Evolutionary conservation across 2,888 invertebrate genomes (phyloP).

Genomic region (Chloroclysta siterata): DNA sequence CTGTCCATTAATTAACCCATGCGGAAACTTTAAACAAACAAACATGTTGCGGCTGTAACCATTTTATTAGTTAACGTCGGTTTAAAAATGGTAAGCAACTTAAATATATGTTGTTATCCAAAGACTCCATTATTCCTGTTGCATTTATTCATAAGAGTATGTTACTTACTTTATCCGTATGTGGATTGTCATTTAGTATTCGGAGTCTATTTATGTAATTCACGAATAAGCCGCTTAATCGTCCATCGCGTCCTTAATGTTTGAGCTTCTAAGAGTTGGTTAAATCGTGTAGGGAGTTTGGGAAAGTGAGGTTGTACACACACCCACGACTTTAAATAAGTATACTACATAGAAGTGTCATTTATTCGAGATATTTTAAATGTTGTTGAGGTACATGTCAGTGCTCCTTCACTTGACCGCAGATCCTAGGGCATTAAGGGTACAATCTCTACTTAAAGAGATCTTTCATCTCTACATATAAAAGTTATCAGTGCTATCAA

Average conservation of each 20-base stretch:
- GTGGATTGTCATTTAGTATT: conserved; percentile 57
- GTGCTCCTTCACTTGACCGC: too few species aligned
- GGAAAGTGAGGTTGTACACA: conserved; percentile 39
- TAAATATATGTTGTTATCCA: too few species aligned
- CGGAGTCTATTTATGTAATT: conserved; percentile 68
- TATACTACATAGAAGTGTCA: conserved; percentile 9
- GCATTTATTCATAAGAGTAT: background rate
- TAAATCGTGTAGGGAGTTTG: conserved; percentile 43
- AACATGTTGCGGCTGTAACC: background rate
- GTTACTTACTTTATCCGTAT: conserved; percentile 54
- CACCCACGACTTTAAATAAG: conserved; percentile 10
- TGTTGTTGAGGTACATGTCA: too few species aligned
- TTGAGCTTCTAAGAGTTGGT: conserved; percentile 58
- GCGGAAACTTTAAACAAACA: conserved; percentile 17
- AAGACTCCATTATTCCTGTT: too few species aligned
- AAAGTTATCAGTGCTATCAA: too few species aligned
- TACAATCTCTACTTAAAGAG: too few species aligned
- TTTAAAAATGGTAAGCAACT: background rate
- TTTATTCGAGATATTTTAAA: too few species aligned
- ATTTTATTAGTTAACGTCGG: background rate
- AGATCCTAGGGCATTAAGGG: too few species aligned
- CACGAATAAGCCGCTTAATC: conserved; percentile 71
- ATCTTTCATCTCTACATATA: too few species aligned
- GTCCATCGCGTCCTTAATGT: conserved; percentile 70
- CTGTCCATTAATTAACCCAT: conserved; percentile 52